phyloP scores from a whole-genome alignment of 2,113 vertebrate species.

The Clarias macrocephalus region DNA sequence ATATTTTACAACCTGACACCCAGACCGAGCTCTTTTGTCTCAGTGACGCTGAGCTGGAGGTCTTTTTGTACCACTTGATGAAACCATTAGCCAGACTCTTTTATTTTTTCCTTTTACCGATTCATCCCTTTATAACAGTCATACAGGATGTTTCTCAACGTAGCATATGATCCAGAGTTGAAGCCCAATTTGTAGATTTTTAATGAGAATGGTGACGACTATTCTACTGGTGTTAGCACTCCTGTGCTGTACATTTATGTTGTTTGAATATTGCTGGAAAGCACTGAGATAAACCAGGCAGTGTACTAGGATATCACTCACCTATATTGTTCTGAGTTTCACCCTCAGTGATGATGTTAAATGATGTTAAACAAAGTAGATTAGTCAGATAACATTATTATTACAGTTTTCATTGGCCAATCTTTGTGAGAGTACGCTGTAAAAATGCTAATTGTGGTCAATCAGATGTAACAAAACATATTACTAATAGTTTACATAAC shows the following conservation, averaged over 20 bases:
- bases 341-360: no score
- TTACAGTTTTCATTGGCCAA: background rate
- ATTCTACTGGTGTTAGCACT: background rate
- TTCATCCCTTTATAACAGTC: background rate
- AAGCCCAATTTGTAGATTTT: background rate
- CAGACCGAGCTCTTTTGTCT: conserved; percentile 5
- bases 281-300: background rate
- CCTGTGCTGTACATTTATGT: background rate
- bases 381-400: no score
- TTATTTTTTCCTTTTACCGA: background rate
- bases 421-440: background rate
- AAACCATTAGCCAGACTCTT: background rate
- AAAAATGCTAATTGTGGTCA: background rate
- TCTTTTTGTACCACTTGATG: background rate
- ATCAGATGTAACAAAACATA: background rate
- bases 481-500: background rate
- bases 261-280: conserved; percentile 25
- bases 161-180: background rate
- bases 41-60: background rate
- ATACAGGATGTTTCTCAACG: background rate
- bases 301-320: background rate
- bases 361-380: background rate
- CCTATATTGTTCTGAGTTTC: background rate
- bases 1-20: background rate
- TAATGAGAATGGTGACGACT: background rate